A percentile compares a stretch with the other conserved stretches of the same genome.
Conservation (phyloP, 2,113 vertebrate genomes). For the Pygoscelis antarcticus region DNA sequence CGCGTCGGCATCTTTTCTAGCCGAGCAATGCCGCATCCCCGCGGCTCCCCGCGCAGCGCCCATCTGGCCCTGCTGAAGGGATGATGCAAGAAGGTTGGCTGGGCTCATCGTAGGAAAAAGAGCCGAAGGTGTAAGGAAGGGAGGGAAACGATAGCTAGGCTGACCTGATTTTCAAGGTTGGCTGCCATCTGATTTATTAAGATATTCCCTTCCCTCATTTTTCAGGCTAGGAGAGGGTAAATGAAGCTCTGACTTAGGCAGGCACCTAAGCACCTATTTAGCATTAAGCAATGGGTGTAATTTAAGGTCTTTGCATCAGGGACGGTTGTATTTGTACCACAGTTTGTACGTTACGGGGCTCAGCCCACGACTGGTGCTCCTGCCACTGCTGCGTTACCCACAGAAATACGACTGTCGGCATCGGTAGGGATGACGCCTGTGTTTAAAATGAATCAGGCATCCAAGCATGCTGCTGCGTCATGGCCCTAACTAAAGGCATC, state of each 20-base stretch:
- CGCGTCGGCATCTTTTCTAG: background rate
- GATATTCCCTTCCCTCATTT: background rate
- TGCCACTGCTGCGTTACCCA: background rate
- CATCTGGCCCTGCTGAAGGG: background rate
- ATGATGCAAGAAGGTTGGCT: background rate
- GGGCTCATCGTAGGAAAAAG: background rate
- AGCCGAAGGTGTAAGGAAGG: background rate
- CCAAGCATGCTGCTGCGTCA: background rate
- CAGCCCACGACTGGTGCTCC: background rate
- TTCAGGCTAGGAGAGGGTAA: background rate
- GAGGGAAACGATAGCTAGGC: background rate
- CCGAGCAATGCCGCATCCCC: background rate
- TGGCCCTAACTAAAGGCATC: background rate
- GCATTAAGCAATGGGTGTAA: background rate
- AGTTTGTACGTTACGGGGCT: background rate
- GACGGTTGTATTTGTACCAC: background rate
- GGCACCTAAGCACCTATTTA: background rate
- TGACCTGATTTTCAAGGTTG: slow-evolving; percentile 28
- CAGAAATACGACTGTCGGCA: background rate
- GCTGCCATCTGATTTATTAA: background rate
- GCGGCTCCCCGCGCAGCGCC: background rate
- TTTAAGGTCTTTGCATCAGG: background rate
- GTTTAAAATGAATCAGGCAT: background rate
- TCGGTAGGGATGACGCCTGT: accelerated
- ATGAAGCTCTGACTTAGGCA: background rate